These are phyloP conservation scores for Graptemys geographica DNA, from an alignment of 2,797 vertebrate species.

Conservation along the genomic window DNA sequence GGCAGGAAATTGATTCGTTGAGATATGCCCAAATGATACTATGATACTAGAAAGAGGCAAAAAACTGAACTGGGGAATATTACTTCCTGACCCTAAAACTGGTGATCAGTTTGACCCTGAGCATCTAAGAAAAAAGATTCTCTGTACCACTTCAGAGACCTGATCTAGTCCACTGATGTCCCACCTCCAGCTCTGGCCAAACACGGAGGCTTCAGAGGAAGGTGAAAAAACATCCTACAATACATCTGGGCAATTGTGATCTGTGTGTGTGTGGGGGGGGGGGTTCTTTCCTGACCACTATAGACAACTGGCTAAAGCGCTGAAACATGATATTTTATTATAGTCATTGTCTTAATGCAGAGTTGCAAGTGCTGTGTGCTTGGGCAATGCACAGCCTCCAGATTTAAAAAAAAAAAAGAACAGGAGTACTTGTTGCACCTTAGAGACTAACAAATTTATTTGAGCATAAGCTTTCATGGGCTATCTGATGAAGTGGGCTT, in stretches of 20 bases:
- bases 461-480: no score
- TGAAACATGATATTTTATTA: not conserved
- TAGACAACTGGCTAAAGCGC: not conserved
- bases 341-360: not conserved
- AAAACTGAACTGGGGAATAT: no score
- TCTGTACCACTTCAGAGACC: not conserved
- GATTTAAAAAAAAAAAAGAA: no score
- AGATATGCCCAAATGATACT: no score
- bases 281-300: not conserved
- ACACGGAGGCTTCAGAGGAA: not conserved
- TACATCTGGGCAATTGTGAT: not conserved
- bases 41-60: not conserved
- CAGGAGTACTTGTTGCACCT: no score
- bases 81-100: not conserved
- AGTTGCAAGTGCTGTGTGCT: not conserved
- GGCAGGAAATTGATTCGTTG: not conserved
- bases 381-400: not conserved
- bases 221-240: not conserved
- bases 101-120: not conserved
- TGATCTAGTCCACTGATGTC: not conserved
- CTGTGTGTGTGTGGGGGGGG: not conserved
- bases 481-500: no score
- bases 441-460: no score
- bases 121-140: not conserved
- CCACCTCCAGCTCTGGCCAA: not conserved